phyloP scores from a whole-genome alignment of 2,113 vertebrate species.

The Cnemophilus loriae region DNA sequence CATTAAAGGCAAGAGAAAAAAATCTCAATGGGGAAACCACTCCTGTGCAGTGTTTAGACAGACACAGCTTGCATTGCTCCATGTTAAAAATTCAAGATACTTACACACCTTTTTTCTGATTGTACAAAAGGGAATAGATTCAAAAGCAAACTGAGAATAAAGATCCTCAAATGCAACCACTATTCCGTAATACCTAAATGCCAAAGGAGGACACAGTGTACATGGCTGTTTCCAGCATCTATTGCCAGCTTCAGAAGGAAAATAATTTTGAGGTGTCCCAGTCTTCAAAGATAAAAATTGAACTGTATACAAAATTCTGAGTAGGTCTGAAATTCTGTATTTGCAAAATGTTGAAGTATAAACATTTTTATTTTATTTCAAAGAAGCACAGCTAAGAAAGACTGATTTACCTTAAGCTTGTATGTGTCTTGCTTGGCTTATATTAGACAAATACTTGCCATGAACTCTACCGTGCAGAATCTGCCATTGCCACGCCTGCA shows the following conservation, averaged over 20 bases:
- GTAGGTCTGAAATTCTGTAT: background rate
- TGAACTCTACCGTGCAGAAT: background rate
- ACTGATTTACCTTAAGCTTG: background rate
- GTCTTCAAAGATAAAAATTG: background rate
- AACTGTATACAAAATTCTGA: background rate
- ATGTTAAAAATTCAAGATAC: background rate
- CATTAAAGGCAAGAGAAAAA: background rate
- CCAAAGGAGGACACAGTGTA: background rate
- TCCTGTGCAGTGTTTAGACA: background rate
- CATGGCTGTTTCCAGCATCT: background rate
- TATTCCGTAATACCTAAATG: background rate
- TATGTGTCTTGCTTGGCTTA: background rate
- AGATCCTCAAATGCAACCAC: background rate
- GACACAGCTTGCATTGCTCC: background rate
- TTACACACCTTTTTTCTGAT: background rate
- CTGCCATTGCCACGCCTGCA: background rate
- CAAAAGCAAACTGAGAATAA: background rate
- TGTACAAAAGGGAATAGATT: background rate
- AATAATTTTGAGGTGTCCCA: background rate
- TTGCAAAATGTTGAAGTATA: background rate
- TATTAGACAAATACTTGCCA: slow-evolving; percentile 16
- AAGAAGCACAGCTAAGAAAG: background rate
- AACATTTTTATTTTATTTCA: background rate
- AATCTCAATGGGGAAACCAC: background rate
- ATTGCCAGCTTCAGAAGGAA: background rate